phyloP scores from a whole-genome alignment of 2,797 vertebrate species.

The Buphagus erythrorhynchus region DNA sequence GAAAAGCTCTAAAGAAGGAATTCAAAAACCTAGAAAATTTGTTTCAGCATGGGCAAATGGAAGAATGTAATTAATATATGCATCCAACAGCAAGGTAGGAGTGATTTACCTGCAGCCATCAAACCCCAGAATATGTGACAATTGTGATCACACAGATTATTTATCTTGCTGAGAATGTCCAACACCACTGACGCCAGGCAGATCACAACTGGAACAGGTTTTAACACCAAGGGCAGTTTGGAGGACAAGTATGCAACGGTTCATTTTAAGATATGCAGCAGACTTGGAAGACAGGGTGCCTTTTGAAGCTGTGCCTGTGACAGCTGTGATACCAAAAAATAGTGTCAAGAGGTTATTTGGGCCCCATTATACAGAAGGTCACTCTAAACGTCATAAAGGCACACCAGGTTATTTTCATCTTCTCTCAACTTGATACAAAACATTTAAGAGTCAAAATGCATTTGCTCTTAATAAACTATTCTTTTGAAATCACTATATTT shows the following conservation, averaged over 20 bases:
- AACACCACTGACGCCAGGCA: neutral
- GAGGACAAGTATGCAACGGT: neutral
- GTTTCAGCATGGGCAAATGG: fast-evolving
- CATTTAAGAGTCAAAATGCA: neutral
- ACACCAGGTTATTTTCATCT: neutral
- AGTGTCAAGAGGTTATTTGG: neutral
- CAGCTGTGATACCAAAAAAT: neutral
- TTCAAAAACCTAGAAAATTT: neutral
- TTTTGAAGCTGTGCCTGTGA: neutral
- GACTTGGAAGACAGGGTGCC: neutral
- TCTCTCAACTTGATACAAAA: neutral
- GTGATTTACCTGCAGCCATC: neutral
- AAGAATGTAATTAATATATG: neutral
- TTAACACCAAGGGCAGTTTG: neutral
- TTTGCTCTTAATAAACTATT: neutral
- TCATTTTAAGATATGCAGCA: neutral
- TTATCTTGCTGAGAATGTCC: neutral
- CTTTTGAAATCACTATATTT: neutral
- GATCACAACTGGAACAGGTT: neutral
- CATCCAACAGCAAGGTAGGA: neutral
- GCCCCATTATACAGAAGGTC: neutral
- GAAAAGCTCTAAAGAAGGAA: neutral
- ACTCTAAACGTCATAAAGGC: neutral
- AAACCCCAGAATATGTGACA: neutral
- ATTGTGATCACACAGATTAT: neutral